Evolutionary conservation across 2,888 invertebrate species (phyloP), one percentile per base, ranked within the genome.

Genomic region (Sabatieria punctata): DNA sequence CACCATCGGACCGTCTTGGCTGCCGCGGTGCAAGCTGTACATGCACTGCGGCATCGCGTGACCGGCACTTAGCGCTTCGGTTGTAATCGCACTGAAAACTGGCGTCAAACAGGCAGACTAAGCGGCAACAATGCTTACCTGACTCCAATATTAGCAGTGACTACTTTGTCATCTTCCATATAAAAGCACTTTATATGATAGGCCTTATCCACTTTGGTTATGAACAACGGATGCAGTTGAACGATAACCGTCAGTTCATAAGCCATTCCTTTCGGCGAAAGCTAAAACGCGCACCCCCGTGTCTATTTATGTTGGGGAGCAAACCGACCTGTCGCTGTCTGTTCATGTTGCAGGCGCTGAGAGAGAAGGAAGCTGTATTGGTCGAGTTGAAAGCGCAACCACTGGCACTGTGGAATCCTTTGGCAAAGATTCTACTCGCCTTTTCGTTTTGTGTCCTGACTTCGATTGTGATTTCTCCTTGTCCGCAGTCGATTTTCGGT

Each of bases 191-290:
- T 26, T n/a, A 50, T 26, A 22, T 41, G 42, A 22, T 48, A 50
- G 23, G 50, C 50, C n/a, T 48, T 18, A 37, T 50, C 50, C 23
- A 50, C 50, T 26, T 48, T 44, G 18, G 50, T 50, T 18, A 50
- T 45, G 39, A 50, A 50, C 36, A 44, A n/a, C 11, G 50, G 50
- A 39, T 50, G 50, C 38, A 50, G 24, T 24, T 50, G 50, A 1
- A 50, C 45, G n/a, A 50, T 41, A 13, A 50, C 30, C 11, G 33
- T 38, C 36, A 50, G 25, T 1, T 15, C 24, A 35, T 50, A 50
- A 23, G 30, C 15, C 21, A 50, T 24, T 24, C 50, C 50, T 18
- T 35, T 22, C 2, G 49, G 49, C 13, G 27, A 27, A 11, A 47
- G 13, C 49, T 49, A 19, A 26, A 45, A 27, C n/a, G n/a, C n/a